phyloP scores from a whole-genome alignment of 2,888 invertebrate species.

The Sesamia inferens region DNA sequence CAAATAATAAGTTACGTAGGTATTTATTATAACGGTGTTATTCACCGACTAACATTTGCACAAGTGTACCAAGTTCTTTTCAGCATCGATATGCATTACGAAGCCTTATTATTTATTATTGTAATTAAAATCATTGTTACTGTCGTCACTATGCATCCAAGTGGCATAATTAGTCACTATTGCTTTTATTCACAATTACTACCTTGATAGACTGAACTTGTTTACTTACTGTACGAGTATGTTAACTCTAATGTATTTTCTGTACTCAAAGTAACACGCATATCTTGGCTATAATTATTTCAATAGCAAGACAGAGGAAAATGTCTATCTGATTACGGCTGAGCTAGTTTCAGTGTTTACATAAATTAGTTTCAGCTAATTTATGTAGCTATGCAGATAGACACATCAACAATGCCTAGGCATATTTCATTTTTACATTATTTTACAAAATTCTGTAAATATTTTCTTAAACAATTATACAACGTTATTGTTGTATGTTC shows the following conservation, averaged over 20 bases:
- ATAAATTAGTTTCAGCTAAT: no score
- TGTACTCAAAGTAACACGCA: neutral
- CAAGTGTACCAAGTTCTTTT: neutral
- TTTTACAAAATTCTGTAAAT: no score
- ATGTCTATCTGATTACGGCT: neutral
- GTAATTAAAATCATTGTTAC: no score
- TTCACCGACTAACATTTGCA: slow-evolving; percentile 9
- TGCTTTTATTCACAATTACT: no score
- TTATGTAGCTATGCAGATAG: neutral
- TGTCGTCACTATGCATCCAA: no score
- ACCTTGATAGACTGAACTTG: no score
- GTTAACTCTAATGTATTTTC: neutral
- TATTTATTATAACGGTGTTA: neutral
- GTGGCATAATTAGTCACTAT: no score
- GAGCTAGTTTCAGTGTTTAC: neutral
- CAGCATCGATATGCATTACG: neutral
- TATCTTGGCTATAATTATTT: neutral
- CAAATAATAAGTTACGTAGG: neutral
- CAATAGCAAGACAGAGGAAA: neutral
- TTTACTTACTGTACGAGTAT: no score
- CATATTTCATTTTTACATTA: no score
- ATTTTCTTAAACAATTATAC: no score
- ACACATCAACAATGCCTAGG: no score
- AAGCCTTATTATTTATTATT: neutral
- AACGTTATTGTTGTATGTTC: no score